Percentiles rank a stretch among this genome's conserved stretches.
phyloP scores from a whole-genome alignment of 2,888 invertebrate genomes.

The Glyphotaelius pellucidus region DNA sequence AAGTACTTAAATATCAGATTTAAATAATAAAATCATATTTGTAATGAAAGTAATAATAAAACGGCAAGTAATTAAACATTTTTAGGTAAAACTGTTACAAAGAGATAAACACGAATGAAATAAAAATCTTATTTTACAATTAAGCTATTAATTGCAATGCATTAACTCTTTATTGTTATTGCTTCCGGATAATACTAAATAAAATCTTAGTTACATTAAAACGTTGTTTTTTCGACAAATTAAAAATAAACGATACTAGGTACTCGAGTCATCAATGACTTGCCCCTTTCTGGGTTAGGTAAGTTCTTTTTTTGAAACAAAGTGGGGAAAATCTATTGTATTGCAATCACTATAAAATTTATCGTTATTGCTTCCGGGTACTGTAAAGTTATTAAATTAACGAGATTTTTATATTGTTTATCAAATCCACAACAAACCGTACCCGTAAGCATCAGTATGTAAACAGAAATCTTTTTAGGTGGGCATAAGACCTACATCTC shows the following conservation, averaged over 20 bases:
- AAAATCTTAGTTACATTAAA: background rate
- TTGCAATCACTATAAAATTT: background rate
- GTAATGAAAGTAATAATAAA: no score
- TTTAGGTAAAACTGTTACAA: no score
- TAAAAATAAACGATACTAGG: background rate
- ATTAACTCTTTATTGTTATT: no score
- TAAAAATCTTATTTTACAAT: no score
- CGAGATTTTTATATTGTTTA: background rate
- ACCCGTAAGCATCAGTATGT: background rate
- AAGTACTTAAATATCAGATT: no score
- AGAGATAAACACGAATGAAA: no score
- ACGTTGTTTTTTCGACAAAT: background rate
- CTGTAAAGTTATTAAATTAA: background rate
- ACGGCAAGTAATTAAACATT: no score
- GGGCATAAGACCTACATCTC: background rate
- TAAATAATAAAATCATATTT: no score
- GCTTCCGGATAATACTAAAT: no score
- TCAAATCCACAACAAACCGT: background rate
- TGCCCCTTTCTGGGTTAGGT: background rate
- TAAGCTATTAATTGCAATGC: no score
- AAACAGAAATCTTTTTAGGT: background rate
- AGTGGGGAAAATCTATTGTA: background rate
- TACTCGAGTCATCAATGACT: background rate
- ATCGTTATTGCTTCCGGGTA: background rate
- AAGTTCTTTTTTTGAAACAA: background rate